Percentiles rank a stretch among this genome's conserved stretches.
These are phyloP conservation scores for Drosophila sp. DNA, from an alignment of 1,140 invertebrate genomes.

Conservation along the genomic window DNA sequence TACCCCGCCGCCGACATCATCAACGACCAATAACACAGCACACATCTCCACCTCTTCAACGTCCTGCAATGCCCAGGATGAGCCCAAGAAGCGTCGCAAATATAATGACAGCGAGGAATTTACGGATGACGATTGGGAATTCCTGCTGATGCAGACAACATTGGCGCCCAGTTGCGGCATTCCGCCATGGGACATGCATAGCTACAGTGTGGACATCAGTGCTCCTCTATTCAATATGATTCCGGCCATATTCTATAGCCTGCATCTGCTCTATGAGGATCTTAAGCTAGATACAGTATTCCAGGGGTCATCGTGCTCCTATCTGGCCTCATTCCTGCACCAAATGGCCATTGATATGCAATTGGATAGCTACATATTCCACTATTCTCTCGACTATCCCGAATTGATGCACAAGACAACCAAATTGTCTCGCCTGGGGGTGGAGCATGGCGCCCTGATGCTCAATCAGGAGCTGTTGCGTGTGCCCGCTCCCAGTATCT, in stretches of 20 bases:
- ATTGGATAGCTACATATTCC: slow-evolving; percentile 88
- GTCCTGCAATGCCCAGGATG: slow-evolving; percentile 55
- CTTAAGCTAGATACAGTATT: slow-evolving; percentile 91
- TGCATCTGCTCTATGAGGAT: slow-evolving; percentile 96
- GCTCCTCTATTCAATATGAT: slow-evolving; percentile 90
- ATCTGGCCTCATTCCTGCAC: slow-evolving; percentile 89
- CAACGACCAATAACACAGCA: background rate
- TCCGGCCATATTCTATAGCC: slow-evolving; percentile 89
- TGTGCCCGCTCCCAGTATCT: slow-evolving; percentile 88
- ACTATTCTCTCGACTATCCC: slow-evolving; percentile 95
- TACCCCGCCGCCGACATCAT: slow-evolving; percentile 31
- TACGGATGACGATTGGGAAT: slow-evolving; percentile 90
- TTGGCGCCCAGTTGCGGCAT: slow-evolving; percentile 38
- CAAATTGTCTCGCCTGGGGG: slow-evolving; percentile 83
- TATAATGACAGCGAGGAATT: slow-evolving; percentile 84
- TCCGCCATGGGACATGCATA: slow-evolving; percentile 34
- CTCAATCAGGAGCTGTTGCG: slow-evolving; percentile 86
- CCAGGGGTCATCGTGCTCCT: slow-evolving; percentile 86
- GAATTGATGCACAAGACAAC: slow-evolving; percentile 73
- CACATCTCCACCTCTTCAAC: background rate
- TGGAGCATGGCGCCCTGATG: slow-evolving; percentile 86
- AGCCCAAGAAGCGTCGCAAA: slow-evolving; percentile 84
- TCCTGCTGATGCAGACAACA: slow-evolving; percentile 84
- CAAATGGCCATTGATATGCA: slow-evolving; percentile 91
- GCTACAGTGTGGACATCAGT: slow-evolving; percentile 84